Percentiles rank a stretch among this genome's conserved stretches.
These are phyloP conservation scores for Matsumyia berberina DNA, from an alignment of 2,888 invertebrate species.

Conservation along the genomic window DNA sequence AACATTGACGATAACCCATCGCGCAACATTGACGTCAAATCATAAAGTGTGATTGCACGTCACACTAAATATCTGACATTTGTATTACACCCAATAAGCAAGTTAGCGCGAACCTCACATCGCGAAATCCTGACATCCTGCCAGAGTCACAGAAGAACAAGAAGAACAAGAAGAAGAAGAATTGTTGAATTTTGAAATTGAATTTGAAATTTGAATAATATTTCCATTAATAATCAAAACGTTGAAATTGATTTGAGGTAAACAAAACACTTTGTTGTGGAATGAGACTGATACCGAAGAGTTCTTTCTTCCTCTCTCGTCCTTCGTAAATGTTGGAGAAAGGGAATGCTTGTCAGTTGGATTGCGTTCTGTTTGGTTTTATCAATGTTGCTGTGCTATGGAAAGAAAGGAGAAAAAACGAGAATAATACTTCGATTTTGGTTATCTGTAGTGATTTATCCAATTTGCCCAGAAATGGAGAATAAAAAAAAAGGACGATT, in stretches of 20 bases:
- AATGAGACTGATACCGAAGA: constrained; percentile 50
- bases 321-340: neutral
- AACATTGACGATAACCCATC: constrained; percentile 27
- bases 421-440: constrained; percentile 63
- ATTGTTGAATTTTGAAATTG: constrained; percentile 61
- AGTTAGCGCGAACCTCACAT: constrained; percentile 1
- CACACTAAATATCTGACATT: constrained; percentile 70
- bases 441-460: constrained; percentile 73
- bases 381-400: constrained; percentile 39
- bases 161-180: constrained; percentile 11
- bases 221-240: constrained; percentile 75
- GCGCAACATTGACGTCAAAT: constrained; percentile 40
- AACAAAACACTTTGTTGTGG: constrained; percentile 61
- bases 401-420: constrained; percentile 30
- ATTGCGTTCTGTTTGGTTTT: constrained; percentile 33
- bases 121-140: neutral
- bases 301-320: constrained; percentile 10
- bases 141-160: neutral
- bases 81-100: constrained; percentile 61
- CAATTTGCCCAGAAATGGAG: constrained; percentile 51
- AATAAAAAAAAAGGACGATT: constrained; percentile 1
- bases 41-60: constrained; percentile 63
- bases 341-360: constrained; percentile 40
- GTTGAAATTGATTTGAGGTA: constrained; percentile 72
- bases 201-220: constrained; percentile 74